A percentile compares a stretch with the other conserved stretches of the same genome.
Conservation (phyloP, 2,113 vertebrate genomes). For the Tapirus terrestris region DNA sequence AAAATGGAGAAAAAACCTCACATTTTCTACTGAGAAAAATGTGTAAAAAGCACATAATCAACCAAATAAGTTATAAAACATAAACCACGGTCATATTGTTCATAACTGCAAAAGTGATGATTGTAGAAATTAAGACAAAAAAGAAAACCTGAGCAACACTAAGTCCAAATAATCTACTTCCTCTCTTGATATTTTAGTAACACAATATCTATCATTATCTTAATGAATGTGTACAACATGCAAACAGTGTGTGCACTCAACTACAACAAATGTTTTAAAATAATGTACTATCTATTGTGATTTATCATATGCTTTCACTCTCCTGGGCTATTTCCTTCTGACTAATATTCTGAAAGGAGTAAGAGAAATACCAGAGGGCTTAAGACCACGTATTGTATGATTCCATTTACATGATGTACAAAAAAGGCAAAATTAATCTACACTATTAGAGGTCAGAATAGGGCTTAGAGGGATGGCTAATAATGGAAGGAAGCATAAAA, state of each 20-base stretch:
- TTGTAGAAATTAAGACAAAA: neutral
- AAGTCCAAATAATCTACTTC: neutral
- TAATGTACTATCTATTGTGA: neutral
- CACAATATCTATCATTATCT: neutral
- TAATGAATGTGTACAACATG: neutral
- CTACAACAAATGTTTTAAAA: neutral
- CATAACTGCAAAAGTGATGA: neutral
- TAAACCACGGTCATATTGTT: neutral
- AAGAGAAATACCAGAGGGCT: neutral
- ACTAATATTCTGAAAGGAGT: neutral
- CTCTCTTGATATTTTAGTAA: neutral
- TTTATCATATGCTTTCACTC: neutral
- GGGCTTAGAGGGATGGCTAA: neutral
- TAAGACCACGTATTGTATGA: neutral
- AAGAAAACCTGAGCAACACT: neutral
- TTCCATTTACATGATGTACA: neutral
- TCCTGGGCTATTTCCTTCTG: neutral
- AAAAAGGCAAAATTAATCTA: neutral
- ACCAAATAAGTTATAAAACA: neutral
- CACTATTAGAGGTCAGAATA: neutral
- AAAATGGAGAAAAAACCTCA: neutral
- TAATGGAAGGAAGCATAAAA: neutral
- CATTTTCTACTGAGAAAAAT: neutral
- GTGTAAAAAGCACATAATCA: neutral
- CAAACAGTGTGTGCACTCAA: neutral